Base-by-base conservation (phyloP, 2,797 vertebrate genomes). In the Typhlichthys subterraneus region DNA sequence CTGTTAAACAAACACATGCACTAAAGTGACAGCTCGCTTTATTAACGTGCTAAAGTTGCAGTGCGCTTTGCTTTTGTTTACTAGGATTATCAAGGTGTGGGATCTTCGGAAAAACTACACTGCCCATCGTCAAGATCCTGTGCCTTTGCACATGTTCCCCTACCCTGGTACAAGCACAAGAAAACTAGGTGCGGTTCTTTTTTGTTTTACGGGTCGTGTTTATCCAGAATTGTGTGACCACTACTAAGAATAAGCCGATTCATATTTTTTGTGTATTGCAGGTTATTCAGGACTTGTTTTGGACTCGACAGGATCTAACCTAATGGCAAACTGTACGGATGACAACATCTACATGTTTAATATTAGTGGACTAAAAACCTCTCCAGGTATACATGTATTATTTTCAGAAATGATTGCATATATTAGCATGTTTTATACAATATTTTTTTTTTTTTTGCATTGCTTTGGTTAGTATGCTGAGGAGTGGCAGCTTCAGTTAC, bases 261-360 rank as follows among this genome's bases (percentile, higher is more conserved):
- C 3, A 33, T 13, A 1, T 50, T 72, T 17, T 71, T 19, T 50
- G 2, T 73, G 13, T 63, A 14, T 69, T 75, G 45, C 81, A 99
- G 98, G 98, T 31, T 99, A 97, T 81, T 98, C 97, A 0, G 97
- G 95, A 63, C 92, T 99, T 13, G 80, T 93, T 65, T 85, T 99
- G 82, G 96, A 99, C 85, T 96, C 95, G 8, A 91, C 89, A 0
- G 90, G 94, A 70, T 93, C 95, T 70, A 94, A 90, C 61, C 78
- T 99, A 13, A 94, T 98, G 80, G 95, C 95, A 61, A 98, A 96
- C 82, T 99, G 97, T 84, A 99, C 96, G 0, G 97, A 99, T 76
- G 96, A 99, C 75, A 95, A 69, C 58, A 94, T 99, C 84, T 99
- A 99, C 84, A 96, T 96, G 96, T 99, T 98, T 76, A 94, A 92